These are phyloP conservation scores for Ramazzottius varieornatus DNA, from an alignment of 2,888 invertebrate species.

Conservation along the genomic window DNA sequence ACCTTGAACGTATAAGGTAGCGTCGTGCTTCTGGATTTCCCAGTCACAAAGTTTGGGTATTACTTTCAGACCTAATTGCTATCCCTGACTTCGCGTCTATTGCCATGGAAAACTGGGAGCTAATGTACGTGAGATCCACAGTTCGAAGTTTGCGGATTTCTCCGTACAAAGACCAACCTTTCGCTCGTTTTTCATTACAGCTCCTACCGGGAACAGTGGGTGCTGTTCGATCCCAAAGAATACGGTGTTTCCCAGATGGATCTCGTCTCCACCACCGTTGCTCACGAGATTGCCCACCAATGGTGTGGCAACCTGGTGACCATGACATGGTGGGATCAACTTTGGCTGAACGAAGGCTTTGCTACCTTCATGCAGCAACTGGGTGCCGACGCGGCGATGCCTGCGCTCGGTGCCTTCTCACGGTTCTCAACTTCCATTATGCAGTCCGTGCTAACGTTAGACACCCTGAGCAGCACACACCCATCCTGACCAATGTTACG, in stretches of 20 bases:
- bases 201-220: neutral
- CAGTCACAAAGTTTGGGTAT: too few species aligned
- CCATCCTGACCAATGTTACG: too few species aligned
- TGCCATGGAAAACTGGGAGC: constrained; percentile 31
- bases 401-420: constrained; percentile 28
- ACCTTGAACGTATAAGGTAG: too few species aligned
- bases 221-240: neutral
- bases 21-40: too few species aligned
- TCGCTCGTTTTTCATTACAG: neutral
- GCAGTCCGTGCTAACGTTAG: constrained; percentile 23
- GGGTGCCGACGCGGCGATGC: constrained; percentile 26
- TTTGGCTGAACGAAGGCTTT: constrained; percentile 30
- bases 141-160: too few species aligned
- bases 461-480: constrained; percentile 25
- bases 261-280: neutral
- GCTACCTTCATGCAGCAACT: constrained; percentile 30
- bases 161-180: too few species aligned
- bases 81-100: constrained; percentile 26
- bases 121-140: constrained; percentile 30
- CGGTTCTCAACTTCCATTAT: constrained; percentile 25
- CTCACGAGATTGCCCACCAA: constrained; percentile 6
- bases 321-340: constrained; percentile 26
- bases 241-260: constrained; percentile 8
- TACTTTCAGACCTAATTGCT: constrained; percentile 21
- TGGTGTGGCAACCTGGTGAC: constrained; percentile 7